phyloP scores from a whole-genome alignment of 2,113 vertebrate genomes.

The Axis porcinus region DNA sequence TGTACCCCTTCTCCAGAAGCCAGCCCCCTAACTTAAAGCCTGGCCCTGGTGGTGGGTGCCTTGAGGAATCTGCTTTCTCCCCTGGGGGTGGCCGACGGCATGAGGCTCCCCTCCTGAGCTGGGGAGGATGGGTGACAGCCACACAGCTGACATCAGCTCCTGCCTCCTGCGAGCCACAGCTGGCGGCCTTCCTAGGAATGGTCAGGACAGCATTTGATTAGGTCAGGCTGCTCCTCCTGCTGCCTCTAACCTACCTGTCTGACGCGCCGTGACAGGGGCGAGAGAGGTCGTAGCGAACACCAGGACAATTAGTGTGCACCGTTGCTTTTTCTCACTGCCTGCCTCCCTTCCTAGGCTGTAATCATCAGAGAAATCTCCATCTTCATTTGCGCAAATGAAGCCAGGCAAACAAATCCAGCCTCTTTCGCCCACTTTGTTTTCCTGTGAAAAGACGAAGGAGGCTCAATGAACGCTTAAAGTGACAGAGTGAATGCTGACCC shows the following conservation, averaged over 20 bases:
- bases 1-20: neutral
- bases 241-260: conserved; percentile 26
- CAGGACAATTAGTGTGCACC: neutral
- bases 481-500: neutral
- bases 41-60: neutral
- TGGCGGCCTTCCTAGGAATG: neutral
- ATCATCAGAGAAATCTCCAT: neutral
- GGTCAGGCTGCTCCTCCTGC: conserved; percentile 37
- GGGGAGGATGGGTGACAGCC: neutral
- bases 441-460: neutral
- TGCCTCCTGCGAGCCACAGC: neutral
- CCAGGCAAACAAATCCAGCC: neutral
- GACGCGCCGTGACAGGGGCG: neutral
- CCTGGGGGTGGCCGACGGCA: neutral
- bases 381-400: neutral
- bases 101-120: neutral
- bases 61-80: neutral
- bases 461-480: neutral
- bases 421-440: neutral
- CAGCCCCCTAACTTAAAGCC: neutral
- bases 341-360: neutral
- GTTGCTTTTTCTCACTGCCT: neutral
- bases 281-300: neutral
- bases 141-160: neutral
- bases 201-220: neutral